Percentiles rank a stretch among this genome's conserved stretches.
phyloP scores from a whole-genome alignment of 2,888 invertebrate species.

The Scrobipalpa atriplicella region DNA sequence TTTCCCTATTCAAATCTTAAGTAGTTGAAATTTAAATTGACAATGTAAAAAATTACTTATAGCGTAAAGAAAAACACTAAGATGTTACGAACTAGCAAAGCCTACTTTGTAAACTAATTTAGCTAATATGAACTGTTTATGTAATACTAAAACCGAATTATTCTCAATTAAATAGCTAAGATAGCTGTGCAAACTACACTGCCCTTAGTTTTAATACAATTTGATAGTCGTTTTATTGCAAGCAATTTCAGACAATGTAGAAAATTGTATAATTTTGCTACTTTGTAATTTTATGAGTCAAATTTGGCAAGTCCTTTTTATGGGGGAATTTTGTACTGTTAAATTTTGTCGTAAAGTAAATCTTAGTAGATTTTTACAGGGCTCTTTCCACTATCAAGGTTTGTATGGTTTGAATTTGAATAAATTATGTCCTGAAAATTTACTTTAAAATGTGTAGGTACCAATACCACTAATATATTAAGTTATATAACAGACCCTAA shows the following conservation, averaged over 20 bases:
- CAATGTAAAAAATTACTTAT: too few relatives aligned
- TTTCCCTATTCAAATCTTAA: too few relatives aligned
- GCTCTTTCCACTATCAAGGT: too few relatives aligned
- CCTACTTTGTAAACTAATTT: neutral
- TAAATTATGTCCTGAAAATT: too few relatives aligned
- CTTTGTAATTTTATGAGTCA: neutral
- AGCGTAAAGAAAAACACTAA: too few relatives aligned
- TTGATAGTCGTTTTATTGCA: slow-evolving; percentile 12
- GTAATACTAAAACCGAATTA: neutral
- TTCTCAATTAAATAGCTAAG: neutral
- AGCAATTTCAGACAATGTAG: slow-evolving; percentile 5
- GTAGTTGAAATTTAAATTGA: too few relatives aligned
- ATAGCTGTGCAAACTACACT: neutral
- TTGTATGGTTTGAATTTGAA: too few relatives aligned
- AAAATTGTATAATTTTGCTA: slow-evolving; percentile 12
- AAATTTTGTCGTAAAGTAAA: slow-evolving; percentile 7
- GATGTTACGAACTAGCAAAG: too few relatives aligned
- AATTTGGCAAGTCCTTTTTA: slow-evolving; percentile 7
- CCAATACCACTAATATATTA: too few relatives aligned
- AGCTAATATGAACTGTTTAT: neutral
- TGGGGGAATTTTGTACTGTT: neutral
- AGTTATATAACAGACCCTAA: too few relatives aligned
- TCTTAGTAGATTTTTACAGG: neutral
- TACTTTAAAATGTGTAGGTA: too few relatives aligned
- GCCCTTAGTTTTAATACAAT: slow-evolving; percentile 7